These are phyloP conservation scores for Prionailurus bengalensis DNA, from an alignment of 2,113 vertebrate genomes.

Conservation along the genomic window DNA sequence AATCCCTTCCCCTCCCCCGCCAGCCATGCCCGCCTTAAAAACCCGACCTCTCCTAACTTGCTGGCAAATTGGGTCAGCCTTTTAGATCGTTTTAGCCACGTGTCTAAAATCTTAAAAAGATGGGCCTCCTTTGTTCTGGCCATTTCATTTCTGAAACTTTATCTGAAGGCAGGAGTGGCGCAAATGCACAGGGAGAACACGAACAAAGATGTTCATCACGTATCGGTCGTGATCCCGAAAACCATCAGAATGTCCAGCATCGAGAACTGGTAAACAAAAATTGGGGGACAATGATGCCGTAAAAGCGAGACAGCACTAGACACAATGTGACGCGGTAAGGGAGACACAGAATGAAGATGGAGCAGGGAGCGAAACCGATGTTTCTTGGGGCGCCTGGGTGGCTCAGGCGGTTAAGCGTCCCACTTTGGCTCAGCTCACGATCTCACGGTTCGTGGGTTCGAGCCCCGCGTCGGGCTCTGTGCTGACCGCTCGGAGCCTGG, in stretches of 20 bases:
- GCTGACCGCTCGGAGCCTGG: too few relatives aligned
- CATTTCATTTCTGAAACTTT: not conserved
- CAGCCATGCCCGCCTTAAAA: not conserved
- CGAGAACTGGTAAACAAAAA: not conserved
- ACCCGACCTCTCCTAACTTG: not conserved
- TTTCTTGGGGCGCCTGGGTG: not conserved
- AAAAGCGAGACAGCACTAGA: not conserved
- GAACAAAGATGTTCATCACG: not conserved
- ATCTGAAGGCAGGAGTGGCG: not conserved
- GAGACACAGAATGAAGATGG: not conserved
- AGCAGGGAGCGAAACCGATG: not conserved
- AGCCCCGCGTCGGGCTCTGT: too few relatives aligned
- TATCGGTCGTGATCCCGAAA: not conserved
- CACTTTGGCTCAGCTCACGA: too few relatives aligned
- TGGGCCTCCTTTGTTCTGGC: not conserved
- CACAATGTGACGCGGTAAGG: not conserved
- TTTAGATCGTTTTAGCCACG: not conserved
- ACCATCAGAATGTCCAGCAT: not conserved
- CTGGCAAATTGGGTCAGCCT: not conserved
- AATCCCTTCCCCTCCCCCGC: not conserved
- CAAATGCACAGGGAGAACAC: not conserved
- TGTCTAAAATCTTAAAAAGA: not conserved
- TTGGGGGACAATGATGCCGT: accelerated
- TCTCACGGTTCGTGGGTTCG: too few relatives aligned
- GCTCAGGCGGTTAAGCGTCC: too few relatives aligned